Evolutionary conservation across 1,140 invertebrate genomes (phyloP).

Genomic region (Ladona fulva): DNA sequence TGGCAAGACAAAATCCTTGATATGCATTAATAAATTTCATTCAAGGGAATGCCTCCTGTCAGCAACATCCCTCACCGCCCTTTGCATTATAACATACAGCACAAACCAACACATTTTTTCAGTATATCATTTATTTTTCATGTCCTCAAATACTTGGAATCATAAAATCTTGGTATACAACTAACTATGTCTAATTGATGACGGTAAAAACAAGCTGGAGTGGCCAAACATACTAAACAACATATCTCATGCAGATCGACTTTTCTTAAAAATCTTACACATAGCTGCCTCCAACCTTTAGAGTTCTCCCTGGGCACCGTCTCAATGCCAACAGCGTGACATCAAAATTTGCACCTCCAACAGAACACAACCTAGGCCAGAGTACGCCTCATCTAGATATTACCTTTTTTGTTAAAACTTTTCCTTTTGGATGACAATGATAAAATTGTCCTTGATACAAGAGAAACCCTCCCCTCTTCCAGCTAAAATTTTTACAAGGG

Average conservation of each 20-base stretch:
- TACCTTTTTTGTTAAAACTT: background rate
- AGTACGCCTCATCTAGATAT: background rate
- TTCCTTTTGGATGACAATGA: background rate
- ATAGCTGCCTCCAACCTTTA: background rate
- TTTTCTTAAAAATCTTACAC: constrained; percentile 1
- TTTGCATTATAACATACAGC: background rate
- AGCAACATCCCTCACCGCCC: background rate
- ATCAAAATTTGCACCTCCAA: constrained; percentile 9
- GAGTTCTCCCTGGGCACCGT: background rate
- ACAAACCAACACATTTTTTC: background rate
- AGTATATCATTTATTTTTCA: background rate
- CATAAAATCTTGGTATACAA: constrained; percentile 10
- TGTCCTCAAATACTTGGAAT: background rate
- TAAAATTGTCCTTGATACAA: background rate
- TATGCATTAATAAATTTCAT: background rate
- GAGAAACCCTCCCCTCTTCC: background rate
- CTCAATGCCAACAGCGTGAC: background rate
- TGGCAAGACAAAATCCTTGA: constrained; percentile 9
- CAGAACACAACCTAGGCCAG: background rate
- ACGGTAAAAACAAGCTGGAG: constrained; percentile 8
- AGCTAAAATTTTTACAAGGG: background rate
- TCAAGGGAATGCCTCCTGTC: background rate
- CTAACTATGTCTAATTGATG: constrained; percentile 1
- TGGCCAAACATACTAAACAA: constrained; percentile 3
- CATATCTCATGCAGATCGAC: background rate